A percentile compares a stretch with the other conserved stretches of the same genome.
Evolutionary conservation across 2,888 invertebrate genomes (phyloP).

Genomic region (Lithophane leautieri): DNA sequence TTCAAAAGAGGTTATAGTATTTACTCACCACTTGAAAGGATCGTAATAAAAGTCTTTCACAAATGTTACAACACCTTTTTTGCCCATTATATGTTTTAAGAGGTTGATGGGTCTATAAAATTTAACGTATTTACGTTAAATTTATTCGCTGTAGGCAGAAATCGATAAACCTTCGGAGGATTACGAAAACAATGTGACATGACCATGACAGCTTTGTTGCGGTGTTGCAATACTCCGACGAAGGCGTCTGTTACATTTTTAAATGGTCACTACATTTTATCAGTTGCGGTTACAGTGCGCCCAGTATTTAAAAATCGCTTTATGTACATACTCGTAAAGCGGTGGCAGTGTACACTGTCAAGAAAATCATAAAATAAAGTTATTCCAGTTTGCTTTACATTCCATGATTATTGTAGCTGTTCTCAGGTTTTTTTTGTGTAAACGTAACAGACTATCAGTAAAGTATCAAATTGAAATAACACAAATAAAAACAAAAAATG

Average conservation of each 20-base stretch:
- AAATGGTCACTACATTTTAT: background rate
- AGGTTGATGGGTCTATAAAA: conserved; percentile 51
- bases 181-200: conserved; percentile 40
- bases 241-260: background rate
- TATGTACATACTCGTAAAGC: too few species aligned
- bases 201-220: conserved; percentile 3
- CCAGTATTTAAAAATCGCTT: background rate
- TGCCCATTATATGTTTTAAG: conserved; percentile 89
- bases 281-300: background rate
- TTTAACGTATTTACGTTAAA: conserved; percentile 56
- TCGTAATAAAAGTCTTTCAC: conserved; percentile 93
- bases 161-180: conserved; percentile 57
- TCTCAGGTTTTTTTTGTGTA: background rate
- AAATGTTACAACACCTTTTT: conserved; percentile 89
- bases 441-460: too few species aligned
- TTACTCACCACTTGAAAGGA: conserved; percentile 94
- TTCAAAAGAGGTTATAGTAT: conserved; percentile 76
- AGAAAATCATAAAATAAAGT: background rate
- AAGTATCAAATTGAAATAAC: too few species aligned
- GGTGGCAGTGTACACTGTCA: background rate
- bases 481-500: background rate
- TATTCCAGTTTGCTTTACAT: background rate
- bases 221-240: conserved; percentile 23
- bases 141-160: conserved; percentile 59
- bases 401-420: background rate